Conservation (phyloP, 2,113 vertebrate species). For the Lipotes vexillifer region DNA sequence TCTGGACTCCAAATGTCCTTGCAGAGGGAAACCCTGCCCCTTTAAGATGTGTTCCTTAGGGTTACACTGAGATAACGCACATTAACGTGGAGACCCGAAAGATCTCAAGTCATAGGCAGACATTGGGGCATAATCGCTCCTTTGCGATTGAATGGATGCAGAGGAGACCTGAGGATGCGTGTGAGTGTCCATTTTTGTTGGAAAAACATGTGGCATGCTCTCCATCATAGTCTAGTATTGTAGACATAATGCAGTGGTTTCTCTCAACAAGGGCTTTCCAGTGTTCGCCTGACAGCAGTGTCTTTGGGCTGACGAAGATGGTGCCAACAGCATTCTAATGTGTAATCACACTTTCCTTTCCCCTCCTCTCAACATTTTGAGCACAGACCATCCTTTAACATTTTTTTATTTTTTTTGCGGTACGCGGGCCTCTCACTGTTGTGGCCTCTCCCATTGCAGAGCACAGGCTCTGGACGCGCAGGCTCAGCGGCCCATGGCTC, state of each 20-base stretch:
- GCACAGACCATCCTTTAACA: background rate
- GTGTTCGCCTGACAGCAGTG: background rate
- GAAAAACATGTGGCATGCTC: background rate
- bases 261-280: background rate
- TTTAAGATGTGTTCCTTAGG: background rate
- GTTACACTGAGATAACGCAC: background rate
- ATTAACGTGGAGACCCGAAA: background rate
- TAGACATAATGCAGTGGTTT: background rate
- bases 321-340: too few relatives aligned
- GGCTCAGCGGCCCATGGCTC: too few relatives aligned
- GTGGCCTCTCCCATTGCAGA: too few relatives aligned
- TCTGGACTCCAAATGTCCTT: background rate
- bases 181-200: background rate
- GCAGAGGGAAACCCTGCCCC: background rate
- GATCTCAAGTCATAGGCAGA: background rate
- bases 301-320: background rate
- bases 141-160: background rate
- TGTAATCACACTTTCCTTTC: background rate
- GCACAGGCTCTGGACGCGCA: too few relatives aligned
- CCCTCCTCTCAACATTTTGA: background rate
- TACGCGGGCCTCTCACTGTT: too few relatives aligned
- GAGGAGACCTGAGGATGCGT: background rate
- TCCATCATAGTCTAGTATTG: background rate
- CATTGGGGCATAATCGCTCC: rapidly evolving
- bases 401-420: too few relatives aligned